These are phyloP conservation scores for Belonocnema kinseyi DNA, from an alignment of 1,140 invertebrate genomes.

Conservation along the genomic window DNA sequence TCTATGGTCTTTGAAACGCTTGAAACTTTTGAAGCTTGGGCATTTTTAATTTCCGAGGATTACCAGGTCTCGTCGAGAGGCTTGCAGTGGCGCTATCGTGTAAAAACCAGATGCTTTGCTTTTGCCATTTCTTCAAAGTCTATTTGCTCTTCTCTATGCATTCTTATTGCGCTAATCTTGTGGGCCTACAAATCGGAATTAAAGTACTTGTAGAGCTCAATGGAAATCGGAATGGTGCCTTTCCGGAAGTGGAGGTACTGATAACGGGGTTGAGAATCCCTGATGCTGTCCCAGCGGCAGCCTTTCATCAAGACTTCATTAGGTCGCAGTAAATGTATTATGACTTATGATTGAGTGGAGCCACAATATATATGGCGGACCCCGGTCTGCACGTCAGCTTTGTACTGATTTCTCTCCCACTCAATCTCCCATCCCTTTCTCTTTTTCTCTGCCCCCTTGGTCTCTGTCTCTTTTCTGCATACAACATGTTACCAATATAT, in stretches of 20 bases:
- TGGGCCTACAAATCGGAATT: conserved; percentile 5
- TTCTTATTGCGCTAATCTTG: conserved; percentile 21
- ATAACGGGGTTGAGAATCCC: conserved; percentile 33
- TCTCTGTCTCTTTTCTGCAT: background rate
- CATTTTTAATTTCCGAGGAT: conserved; percentile 76
- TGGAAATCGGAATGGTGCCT: background rate
- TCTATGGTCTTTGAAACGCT: conserved; percentile 50
- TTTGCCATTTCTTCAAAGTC: conserved; percentile 47
- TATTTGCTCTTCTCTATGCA: conserved; percentile 40
- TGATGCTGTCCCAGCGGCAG: conserved; percentile 48
- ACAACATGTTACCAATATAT: background rate
- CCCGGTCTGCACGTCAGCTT: conserved; percentile 21
- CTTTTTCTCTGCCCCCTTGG: too few species aligned
- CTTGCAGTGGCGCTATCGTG: conserved; percentile 10
- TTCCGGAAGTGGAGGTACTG: background rate
- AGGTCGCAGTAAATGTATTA: conserved; percentile 68
- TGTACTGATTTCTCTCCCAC: conserved; percentile 13
- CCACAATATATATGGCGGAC: conserved; percentile 51
- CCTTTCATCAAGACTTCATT: conserved; percentile 70
- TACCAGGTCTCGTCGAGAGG: conserved; percentile 51
- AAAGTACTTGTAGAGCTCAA: background rate
- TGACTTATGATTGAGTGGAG: conserved; percentile 69
- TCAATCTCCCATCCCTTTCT: background rate
- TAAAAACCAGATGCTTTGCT: conserved; percentile 13
- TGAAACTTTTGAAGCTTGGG: conserved; percentile 56